These are phyloP conservation scores for Chelidonichthys spinosus DNA, from an alignment of 2,797 vertebrate genomes.

Conservation along the genomic window DNA sequence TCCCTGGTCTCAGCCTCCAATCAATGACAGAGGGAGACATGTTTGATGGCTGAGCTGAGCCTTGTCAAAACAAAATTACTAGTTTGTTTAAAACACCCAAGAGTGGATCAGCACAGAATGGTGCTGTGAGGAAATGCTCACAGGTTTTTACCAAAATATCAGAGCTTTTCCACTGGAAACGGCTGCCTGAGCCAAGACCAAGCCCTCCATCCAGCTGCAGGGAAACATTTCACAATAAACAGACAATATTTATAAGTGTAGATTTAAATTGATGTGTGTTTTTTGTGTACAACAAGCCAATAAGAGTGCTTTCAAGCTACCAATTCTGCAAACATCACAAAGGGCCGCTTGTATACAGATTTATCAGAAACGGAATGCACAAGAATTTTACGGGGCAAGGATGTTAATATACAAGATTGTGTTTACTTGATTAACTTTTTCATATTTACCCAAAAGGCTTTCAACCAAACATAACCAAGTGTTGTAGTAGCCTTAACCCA, in stretches of 20 bases:
- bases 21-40: slow-evolving; percentile 13
- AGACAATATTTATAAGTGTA: not conserved
- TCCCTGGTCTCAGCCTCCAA: slow-evolving; percentile 21
- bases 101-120: not conserved
- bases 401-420: not conserved
- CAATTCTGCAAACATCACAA: not conserved
- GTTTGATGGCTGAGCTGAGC: slow-evolving; percentile 26
- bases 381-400: too few relatives aligned
- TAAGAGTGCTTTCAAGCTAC: not conserved
- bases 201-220: not conserved
- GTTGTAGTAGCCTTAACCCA: not conserved
- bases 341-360: not conserved
- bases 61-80: slow-evolving; percentile 36
- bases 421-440: not conserved
- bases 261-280: not conserved
- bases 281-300: not conserved
- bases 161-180: not conserved
- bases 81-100: slow-evolving; percentile 25
- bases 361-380: not conserved
- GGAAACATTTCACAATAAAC: not conserved
- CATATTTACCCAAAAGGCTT: not conserved
- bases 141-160: not conserved
- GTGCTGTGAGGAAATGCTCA: not conserved
- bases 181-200: not conserved
- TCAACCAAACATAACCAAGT: not conserved